A percentile compares a stretch with the other conserved stretches of the same genome.
phyloP scores from a whole-genome alignment of 2,113 vertebrate genomes.

The Verasper variegatus region DNA sequence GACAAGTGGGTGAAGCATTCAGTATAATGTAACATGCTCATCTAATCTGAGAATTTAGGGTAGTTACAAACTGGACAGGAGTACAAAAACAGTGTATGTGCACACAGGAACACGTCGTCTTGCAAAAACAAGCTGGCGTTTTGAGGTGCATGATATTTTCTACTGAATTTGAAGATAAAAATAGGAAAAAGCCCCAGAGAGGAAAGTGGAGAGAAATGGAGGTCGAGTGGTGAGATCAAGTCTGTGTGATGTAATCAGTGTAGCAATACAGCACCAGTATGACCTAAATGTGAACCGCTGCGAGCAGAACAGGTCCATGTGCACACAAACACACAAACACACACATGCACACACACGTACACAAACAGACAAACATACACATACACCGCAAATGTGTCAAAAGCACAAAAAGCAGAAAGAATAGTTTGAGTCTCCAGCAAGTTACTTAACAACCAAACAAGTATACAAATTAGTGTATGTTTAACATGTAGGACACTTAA shows the following conservation, averaged over 20 bases:
- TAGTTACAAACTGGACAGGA: not conserved
- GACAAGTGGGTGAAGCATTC: not conserved
- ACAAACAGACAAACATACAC: constrained; percentile 22
- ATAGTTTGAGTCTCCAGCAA: not conserved
- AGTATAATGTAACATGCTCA: not conserved
- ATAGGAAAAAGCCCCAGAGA: constrained; percentile 6
- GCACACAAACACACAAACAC: constrained; percentile 18
- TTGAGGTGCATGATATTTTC: not conserved
- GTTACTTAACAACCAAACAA: not conserved
- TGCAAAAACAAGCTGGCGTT: not conserved
- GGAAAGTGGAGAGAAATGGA: constrained; percentile 24
- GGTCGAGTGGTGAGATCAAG: constrained; percentile 54
- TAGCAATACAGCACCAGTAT: constrained; percentile 54
- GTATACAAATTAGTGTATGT: not conserved
- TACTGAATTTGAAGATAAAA: constrained; percentile 11
- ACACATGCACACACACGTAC: constrained; percentile 18
- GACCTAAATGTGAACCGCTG: constrained; percentile 76
- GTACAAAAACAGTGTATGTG: not conserved
- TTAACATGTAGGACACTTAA: not conserved
- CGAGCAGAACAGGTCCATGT: constrained; percentile 30
- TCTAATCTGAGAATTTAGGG: not conserved
- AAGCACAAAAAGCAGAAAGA: constrained; percentile 15
- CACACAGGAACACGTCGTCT: not conserved
- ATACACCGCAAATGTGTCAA: constrained; percentile 10
- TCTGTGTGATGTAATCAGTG: constrained; percentile 72